These are phyloP conservation scores for Garrulus glandarius DNA, from an alignment of 2,797 vertebrate genomes.

Conservation along the genomic window DNA sequence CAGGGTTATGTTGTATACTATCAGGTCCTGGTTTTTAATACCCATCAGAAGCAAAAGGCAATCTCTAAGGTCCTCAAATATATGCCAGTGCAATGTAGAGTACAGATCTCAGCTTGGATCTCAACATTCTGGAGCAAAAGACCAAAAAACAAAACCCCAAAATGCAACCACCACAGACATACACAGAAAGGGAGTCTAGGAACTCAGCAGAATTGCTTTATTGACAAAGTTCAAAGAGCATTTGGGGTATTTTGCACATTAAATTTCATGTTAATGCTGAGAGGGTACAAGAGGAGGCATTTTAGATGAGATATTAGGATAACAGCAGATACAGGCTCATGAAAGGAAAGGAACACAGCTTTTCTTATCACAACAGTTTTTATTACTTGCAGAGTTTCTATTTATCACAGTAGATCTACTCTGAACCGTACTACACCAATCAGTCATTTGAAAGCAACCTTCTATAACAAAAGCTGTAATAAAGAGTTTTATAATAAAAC, in stretches of 20 bases:
- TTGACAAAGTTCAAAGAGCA: background rate
- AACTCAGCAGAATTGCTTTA: background rate
- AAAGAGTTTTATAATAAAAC: background rate
- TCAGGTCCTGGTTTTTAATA: background rate
- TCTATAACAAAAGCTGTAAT: background rate
- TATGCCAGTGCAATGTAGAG: accelerated
- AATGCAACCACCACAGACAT: background rate
- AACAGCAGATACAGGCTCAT: background rate
- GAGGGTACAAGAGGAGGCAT: background rate
- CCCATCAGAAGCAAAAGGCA: background rate
- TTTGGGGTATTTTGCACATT: background rate
- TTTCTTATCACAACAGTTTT: background rate
- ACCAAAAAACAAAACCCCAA: accelerated
- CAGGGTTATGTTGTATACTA: background rate
- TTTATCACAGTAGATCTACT: background rate
- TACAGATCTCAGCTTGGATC: background rate
- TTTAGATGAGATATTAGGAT: background rate
- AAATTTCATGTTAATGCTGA: background rate
- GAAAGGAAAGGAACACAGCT: background rate
- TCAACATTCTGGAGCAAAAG: background rate
- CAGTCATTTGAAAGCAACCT: background rate
- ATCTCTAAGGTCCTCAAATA: background rate
- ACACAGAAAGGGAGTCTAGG: background rate
- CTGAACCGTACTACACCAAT: background rate
- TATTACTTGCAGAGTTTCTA: background rate